phyloP scores from a whole-genome alignment of 2,113 vertebrate species.

The Brachypteracias leptosomus region DNA sequence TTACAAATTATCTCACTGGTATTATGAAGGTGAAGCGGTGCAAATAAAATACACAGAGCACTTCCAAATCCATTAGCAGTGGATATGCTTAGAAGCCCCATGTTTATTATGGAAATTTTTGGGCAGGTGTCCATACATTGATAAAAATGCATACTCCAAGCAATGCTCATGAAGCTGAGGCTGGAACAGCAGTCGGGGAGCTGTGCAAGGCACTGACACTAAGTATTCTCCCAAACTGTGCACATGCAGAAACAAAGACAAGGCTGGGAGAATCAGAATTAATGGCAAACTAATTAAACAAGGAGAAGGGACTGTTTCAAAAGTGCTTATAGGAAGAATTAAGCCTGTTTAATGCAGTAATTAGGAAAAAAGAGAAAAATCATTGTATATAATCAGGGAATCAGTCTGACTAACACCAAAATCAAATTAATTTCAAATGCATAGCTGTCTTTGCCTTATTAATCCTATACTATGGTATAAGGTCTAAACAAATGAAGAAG shows the following conservation, averaged over 20 bases:
- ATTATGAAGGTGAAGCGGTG: neutral
- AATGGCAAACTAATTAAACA: neutral
- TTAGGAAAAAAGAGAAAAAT: neutral
- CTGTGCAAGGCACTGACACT: neutral
- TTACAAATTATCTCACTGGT: neutral
- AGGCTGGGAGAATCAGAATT: neutral
- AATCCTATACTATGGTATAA: neutral
- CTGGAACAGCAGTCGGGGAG: neutral
- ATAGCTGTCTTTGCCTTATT: neutral
- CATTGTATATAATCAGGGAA: neutral
- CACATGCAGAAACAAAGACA: neutral
- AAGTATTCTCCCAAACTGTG: neutral
- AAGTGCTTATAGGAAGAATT: neutral
- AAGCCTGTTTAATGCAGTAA: neutral
- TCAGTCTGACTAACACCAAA: neutral
- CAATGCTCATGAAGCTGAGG: neutral
- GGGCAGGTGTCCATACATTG: neutral
- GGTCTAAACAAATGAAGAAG: neutral
- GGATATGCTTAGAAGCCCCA: neutral
- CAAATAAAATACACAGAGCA: neutral
- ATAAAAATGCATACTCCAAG: neutral
- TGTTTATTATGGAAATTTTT: neutral
- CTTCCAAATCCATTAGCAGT: slow-evolving; percentile 3
- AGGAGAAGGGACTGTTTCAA: neutral
- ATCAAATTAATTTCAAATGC: neutral